Conservation (phyloP, 2,888 invertebrate species). For the Papilio elwesi region DNA sequence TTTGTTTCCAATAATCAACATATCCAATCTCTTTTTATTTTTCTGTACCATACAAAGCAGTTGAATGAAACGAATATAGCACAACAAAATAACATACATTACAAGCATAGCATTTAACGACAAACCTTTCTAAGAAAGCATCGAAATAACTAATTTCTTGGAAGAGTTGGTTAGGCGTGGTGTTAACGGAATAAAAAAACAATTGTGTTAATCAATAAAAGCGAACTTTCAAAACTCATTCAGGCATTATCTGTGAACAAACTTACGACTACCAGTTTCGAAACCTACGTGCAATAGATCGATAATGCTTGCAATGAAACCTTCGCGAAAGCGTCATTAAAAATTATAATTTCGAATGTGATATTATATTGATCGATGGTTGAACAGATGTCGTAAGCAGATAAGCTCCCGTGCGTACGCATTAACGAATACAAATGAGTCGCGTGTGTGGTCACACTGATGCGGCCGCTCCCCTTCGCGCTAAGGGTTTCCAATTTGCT, state of each 20-base stretch:
- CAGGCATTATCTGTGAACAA: neutral
- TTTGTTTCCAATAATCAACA: neutral
- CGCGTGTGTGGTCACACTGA: constrained; percentile 36
- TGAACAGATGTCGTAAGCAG: constrained; percentile 35
- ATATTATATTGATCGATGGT: constrained; percentile 32
- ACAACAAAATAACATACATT: neutral
- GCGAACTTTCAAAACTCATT: neutral
- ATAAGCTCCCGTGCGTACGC: constrained; percentile 29
- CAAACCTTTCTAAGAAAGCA: constrained; percentile 4
- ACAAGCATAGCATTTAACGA: neutral
- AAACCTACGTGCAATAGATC: neutral
- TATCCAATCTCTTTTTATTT: neutral
- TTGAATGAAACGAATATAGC: too few species aligned
- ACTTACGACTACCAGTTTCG: neutral
- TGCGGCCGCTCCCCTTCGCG: constrained; percentile 7
- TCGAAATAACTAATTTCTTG: neutral
- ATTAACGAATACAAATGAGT: constrained; percentile 36
- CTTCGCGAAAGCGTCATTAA: constrained; percentile 3
- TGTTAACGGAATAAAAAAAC: constrained; percentile 1
- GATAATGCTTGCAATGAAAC: neutral
- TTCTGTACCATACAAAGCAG: too few species aligned
- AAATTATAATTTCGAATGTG: constrained; percentile 16
- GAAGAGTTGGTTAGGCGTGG: neutral
- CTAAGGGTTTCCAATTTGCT: constrained; percentile 7
- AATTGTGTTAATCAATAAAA: constrained; percentile 1